A percentile compares a stretch with the other conserved stretches of the same genome.
Evolutionary conservation across 2,888 invertebrate genomes (phyloP).

Genomic region (Prosapia bicincta): DNA sequence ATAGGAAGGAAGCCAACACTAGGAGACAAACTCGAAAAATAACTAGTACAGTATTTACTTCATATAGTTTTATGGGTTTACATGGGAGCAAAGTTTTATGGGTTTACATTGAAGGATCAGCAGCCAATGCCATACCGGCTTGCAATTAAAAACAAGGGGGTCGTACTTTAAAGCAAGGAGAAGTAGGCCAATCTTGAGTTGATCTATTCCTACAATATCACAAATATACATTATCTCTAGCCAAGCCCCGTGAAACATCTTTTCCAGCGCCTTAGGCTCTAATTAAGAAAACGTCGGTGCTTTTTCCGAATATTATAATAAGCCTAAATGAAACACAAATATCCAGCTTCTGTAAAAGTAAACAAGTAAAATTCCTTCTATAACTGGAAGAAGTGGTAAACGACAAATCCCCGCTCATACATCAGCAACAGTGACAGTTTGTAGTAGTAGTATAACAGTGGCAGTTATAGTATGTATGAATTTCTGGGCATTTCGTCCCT

Average conservation of each 20-base stretch:
- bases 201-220: slow-evolving; percentile 29
- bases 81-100: too few species aligned
- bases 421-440: slow-evolving; percentile 41
- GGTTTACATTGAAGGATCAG: slow-evolving; percentile 21
- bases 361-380: slow-evolving; percentile 40
- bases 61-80: too few species aligned
- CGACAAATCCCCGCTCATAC: slow-evolving; percentile 40
- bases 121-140: neutral
- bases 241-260: slow-evolving; percentile 24
- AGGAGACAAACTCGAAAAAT: too few species aligned
- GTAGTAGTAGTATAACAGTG: too few species aligned
- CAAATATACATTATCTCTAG: too few species aligned
- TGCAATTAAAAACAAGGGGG: slow-evolving; percentile 19
- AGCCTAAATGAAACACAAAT: slow-evolving; percentile 34
- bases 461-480: too few species aligned
- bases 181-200: slow-evolving; percentile 28
- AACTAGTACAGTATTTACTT: slow-evolving; percentile 21
- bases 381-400: slow-evolving; percentile 40
- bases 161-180: too few species aligned
- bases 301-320: neutral
- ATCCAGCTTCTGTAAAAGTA: slow-evolving; percentile 41
- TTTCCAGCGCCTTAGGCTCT: slow-evolving; percentile 26
- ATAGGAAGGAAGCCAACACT: slow-evolving; percentile 16
- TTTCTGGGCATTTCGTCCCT: too few species aligned
- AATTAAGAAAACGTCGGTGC: slow-evolving; percentile 18